Evolutionary conservation across 2,888 invertebrate genomes (phyloP).

Genomic region (Chrysodeixis includens): DNA sequence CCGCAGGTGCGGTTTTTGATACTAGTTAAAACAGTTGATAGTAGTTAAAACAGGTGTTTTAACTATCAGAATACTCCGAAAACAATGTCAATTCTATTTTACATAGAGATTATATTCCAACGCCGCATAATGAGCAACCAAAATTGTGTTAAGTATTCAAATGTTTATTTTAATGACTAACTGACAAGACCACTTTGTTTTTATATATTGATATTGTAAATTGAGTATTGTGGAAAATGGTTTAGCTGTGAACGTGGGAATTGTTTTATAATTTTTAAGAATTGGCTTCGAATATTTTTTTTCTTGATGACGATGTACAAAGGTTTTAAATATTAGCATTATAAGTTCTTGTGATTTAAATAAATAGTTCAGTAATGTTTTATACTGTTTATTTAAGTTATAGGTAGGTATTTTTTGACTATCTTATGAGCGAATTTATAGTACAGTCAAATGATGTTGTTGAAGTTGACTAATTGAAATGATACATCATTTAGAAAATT

Average conservation of each 20-base stretch:
- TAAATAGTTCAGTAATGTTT: background rate
- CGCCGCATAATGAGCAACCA: constrained; percentile 9
- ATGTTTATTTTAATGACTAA: constrained; percentile 43
- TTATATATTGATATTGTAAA: constrained; percentile 32
- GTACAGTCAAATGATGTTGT: background rate
- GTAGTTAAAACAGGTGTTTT: background rate
- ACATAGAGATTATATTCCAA: background rate
- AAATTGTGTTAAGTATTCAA: constrained; percentile 19
- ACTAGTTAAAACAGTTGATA: too few species aligned
- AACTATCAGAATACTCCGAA: background rate
- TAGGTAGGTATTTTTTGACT: background rate
- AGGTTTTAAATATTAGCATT: background rate
- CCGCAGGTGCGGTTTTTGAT: too few species aligned
- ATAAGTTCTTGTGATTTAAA: background rate
- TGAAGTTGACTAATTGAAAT: too few species aligned
- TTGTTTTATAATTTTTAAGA: background rate
- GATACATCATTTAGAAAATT: too few species aligned
- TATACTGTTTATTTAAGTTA: background rate
- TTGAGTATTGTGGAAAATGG: constrained; percentile 22
- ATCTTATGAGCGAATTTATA: constrained; percentile 12
- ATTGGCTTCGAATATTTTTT: background rate
- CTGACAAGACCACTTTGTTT: constrained; percentile 30
- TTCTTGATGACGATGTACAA: background rate
- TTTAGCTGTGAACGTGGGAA: constrained; percentile 26
- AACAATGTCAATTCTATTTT: constrained; percentile 1